Evolutionary conservation across 2,888 invertebrate species (phyloP), one percentile per base, ranked within the genome.

Genomic region (Balanococcus diminutus): DNA sequence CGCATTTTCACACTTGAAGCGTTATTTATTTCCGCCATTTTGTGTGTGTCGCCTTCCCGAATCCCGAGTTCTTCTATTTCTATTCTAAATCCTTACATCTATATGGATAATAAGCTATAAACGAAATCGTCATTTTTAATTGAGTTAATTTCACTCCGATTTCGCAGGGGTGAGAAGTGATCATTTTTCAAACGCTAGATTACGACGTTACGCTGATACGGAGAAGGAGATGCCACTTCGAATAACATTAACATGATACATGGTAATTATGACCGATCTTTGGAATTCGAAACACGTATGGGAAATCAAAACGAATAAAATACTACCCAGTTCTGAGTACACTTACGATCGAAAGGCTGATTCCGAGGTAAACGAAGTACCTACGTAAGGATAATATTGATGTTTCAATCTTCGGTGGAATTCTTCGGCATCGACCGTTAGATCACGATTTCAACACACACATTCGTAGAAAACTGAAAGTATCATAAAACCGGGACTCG

Each of bases 1-100:
- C 75, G 86, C 86, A 86, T 86, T 86, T 86, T 86, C 86, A 86
- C 86, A 86, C 86, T 86, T 86, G 86, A 86, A 86, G 25, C 81
- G 86, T 86, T 86, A 86, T 86, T 86, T 81, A 86, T 86, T 81
- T 86, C 86, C 86, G 46, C 79, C 79, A 46, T 72, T 85, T 85
- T 39, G 32, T 42, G 39, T 85, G 28, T 72, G 75, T 85, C 84
- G 84, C 84, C 84, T 72, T 85, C 14, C n/a, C n/a, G n/a, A n/a
- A n/a, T n/a, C n/a, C n/a, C n/a, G n/a, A 72, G 39, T 72, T 75
- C 72, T 67, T 72, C 75, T 72, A 75, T 72, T 85, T 46, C 79
- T 67, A 67, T 84, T 32, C 56, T 51, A 51, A 82, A 82, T 82
- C 51, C 82, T 16, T 16, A 51, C 82, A 46, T 51, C 31, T 51